Percentiles rank a stretch among this genome's conserved stretches.
These are phyloP conservation scores for Cercopithecus petaurista DNA, from an alignment of 2,797 vertebrate species.

Conservation along the genomic window DNA sequence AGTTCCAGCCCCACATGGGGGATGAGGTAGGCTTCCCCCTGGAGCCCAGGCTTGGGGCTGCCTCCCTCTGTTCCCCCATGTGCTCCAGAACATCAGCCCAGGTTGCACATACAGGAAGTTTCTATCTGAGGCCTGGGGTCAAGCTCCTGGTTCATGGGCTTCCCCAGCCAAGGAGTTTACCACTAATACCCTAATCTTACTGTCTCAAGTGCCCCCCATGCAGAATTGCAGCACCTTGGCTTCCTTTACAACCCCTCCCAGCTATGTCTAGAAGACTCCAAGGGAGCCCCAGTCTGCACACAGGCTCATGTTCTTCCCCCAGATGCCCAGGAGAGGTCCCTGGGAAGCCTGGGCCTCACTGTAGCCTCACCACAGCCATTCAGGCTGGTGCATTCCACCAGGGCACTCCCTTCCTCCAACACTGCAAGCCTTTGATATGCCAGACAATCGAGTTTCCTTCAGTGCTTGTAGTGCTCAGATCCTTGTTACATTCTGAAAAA, in stretches of 20 bases:
- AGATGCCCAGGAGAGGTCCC: neutral
- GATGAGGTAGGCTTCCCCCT: constrained; percentile 90
- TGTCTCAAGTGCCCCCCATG: neutral
- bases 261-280: neutral
- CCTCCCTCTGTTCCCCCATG: rapidly evolving
- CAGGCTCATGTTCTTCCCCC: neutral
- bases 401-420: neutral
- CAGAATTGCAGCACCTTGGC: neutral
- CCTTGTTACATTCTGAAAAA: neutral
- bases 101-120: neutral
- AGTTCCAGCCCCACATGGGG: constrained; percentile 99
- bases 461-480: neutral
- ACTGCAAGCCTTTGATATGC: neutral
- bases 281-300: neutral
- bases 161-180: neutral
- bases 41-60: neutral
- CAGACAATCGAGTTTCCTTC: neutral
- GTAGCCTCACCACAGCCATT: neutral
- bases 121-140: neutral
- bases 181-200: neutral
- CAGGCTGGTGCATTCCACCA: neutral
- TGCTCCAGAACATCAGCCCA: neutral
- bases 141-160: neutral
- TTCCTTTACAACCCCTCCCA: neutral
- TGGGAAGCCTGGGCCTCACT: neutral